Conservation (phyloP, 1,140 invertebrate genomes). For the Rhyacophila brunnea region DNA sequence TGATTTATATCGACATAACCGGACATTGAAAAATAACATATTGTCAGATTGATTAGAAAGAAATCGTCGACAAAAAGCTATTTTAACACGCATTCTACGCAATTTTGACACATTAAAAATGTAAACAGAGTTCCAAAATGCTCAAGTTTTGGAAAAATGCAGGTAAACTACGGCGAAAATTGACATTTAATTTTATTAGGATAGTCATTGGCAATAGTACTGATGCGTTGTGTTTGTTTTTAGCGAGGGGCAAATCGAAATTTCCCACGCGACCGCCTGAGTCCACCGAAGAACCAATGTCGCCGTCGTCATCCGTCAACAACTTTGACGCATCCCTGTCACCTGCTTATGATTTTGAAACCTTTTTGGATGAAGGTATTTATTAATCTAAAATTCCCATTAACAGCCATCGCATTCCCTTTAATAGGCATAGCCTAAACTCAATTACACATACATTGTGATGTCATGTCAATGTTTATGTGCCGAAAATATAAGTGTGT, state of each 20-base stretch:
- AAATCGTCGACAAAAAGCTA: no score
- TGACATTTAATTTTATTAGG: not conserved
- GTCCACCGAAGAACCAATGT: slow-evolving; percentile 14
- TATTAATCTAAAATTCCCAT: no score
- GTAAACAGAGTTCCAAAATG: slow-evolving; percentile 28
- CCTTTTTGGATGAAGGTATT: slow-evolving; percentile 9
- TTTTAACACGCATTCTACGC: no score
- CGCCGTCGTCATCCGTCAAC: slow-evolving; percentile 11
- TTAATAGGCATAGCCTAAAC: no score
- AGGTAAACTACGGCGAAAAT: slow-evolving; percentile 16
- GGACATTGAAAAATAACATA: not conserved
- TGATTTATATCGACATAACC: not conserved
- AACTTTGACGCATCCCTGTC: slow-evolving; percentile 9
- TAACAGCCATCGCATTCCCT: no score
- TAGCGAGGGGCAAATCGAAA: slow-evolving; percentile 31
- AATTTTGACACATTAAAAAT: slow-evolving; percentile 14
- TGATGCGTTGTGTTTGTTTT: slow-evolving; percentile 8
- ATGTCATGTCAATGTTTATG: no score
- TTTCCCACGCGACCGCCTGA: slow-evolving; percentile 32
- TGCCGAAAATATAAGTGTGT: no score
- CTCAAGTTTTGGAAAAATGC: slow-evolving; percentile 34
- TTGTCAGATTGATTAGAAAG: no score
- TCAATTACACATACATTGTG: no score
- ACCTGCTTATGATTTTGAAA: slow-evolving; percentile 9
- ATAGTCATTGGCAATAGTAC: not conserved